Evolutionary conservation across 2,113 vertebrate genomes (phyloP).

Genomic region (Xyrauchen texanus): DNA sequence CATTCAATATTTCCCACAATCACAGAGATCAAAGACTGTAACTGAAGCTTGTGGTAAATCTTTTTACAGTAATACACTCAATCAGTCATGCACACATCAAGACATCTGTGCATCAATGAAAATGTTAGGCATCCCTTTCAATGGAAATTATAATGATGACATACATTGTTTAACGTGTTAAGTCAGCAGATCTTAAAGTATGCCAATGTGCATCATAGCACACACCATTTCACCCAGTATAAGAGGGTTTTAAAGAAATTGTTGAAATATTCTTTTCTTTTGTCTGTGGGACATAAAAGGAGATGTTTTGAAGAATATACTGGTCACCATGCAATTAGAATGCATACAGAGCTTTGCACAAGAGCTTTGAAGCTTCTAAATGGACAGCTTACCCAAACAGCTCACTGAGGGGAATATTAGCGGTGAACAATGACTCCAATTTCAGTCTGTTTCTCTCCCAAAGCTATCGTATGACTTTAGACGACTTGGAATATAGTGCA

Average conservation of each 20-base stretch:
- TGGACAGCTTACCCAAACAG: no score
- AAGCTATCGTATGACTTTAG: no score
- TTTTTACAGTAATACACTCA: constrained; percentile 13
- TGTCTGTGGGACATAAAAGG: no score
- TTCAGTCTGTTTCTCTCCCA: no score
- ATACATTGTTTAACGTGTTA: constrained; percentile 17
- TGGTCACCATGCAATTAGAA: neutral
- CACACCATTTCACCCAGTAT: neutral
- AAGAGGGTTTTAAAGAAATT: neutral
- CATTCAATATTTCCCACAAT: neutral
- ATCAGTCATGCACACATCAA: constrained; percentile 8
- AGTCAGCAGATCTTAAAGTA: constrained; percentile 14
- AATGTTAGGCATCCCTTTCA: constrained; percentile 14
- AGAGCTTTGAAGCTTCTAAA: no score
- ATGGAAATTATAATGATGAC: constrained; percentile 14
- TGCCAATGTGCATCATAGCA: constrained; percentile 7
- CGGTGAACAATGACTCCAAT: no score
- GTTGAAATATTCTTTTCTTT: no score
- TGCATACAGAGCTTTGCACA: no score
- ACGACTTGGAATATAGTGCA: no score
- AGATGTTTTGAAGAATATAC: no score
- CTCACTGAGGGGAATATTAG: no score
- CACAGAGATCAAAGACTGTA: constrained; percentile 16
- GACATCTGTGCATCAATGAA: constrained; percentile 32
- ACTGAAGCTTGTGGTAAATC: constrained; percentile 5